Evolutionary conservation across 2,797 vertebrate species (phyloP), one percentile per base, ranked within the genome.

Genomic region (Gambusia yucatana): DNA sequence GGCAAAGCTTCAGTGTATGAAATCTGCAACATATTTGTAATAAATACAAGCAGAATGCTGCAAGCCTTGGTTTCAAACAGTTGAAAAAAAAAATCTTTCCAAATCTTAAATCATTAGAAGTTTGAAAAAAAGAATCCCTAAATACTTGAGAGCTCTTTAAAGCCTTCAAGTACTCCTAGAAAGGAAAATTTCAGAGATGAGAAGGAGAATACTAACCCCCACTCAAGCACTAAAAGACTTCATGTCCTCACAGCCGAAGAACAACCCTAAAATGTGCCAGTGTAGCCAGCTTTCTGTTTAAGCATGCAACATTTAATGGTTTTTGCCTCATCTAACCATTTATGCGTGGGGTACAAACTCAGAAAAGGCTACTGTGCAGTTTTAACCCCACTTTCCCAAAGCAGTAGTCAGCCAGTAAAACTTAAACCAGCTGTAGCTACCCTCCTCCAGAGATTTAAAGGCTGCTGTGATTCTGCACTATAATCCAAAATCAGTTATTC

Each of bases 401-500:
- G 82, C 73, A 80, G 80, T 75, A 30, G n/a, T 79, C 55, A 69
- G 36, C 79, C 52, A 78, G 47, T 77, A 82, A 79, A 85, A 72
- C 47, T 75, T 28, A 22, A 82, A 82, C 48, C 20, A 73, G 43
- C 75, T 78, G 33, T 67, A 84, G 71, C 47, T 73, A 20, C 28
- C 74, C 73, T 72, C 43, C 30, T 74, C 71, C 50, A 77, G 55
- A 77, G 76, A 82, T 69, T 59, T 71, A 69, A 46, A 75, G 9
- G 65, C 69, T 76, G 39, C 81, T 39, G 73, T 70, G 72, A 75
- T 77, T 70, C 65, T 25, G 77, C 80, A 77, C 79, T 75, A 25
- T 75, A 46, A 87, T 83, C 75, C 76, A 69, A 89, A 88, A 85
- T 86, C 77, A 85, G 88, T 36, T 82, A 89, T 90, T 86, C 81